Percentiles rank a stretch among this genome's conserved stretches.
Evolutionary conservation across 2,888 invertebrate species (phyloP).

Genomic region (Copidosoma aretas): DNA sequence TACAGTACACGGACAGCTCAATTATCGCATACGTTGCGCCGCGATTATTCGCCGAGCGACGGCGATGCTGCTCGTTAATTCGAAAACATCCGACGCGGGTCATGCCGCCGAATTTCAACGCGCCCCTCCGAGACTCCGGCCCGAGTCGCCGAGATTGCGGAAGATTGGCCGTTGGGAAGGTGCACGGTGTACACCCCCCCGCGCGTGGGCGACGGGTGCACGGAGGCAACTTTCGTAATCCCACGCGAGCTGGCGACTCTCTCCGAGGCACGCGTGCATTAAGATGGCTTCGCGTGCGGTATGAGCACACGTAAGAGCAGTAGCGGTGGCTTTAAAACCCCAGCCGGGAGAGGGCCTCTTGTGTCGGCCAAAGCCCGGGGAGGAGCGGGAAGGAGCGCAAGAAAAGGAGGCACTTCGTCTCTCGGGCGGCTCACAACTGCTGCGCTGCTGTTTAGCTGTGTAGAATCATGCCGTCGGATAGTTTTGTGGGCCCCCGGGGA

Average conservation of each 20-base stretch:
- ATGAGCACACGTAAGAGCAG: not conserved
- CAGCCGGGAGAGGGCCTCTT: not conserved
- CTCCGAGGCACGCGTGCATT: slow-evolving; percentile 15
- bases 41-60: too few species aligned
- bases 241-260: slow-evolving; percentile 35
- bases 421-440: slow-evolving; percentile 13
- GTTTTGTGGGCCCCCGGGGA: slow-evolving; percentile 46
- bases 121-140: not conserved
- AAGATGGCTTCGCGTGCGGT: not conserved
- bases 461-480: slow-evolving; percentile 47
- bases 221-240: slow-evolving; percentile 41
- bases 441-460: not conserved
- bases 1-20: too few species aligned
- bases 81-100: too few species aligned
- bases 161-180: slow-evolving; percentile 21
- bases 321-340: not conserved
- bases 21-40: too few species aligned
- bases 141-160: slow-evolving; percentile 23
- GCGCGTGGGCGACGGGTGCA: not conserved
- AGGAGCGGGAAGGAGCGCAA: not conserved
- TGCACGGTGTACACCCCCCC: not conserved
- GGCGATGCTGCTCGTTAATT: too few species aligned
- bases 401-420: slow-evolving; percentile 6
- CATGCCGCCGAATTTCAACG: too few species aligned
- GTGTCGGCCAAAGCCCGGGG: slow-evolving; percentile 1